phyloP scores from a whole-genome alignment of 2,888 invertebrate genomes.

The Hololepta plana region DNA sequence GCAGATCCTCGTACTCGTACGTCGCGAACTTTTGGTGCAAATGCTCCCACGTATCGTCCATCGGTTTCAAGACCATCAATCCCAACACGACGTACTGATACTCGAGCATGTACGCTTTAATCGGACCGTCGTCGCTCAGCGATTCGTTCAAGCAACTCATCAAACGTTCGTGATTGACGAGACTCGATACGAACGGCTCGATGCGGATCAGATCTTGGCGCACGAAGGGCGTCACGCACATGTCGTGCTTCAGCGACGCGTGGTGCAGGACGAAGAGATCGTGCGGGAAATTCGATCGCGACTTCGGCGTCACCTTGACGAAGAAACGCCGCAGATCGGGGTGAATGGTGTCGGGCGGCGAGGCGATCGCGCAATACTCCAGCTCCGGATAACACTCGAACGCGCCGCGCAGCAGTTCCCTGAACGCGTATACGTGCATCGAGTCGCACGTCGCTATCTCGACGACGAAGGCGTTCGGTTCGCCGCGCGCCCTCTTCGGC shows the following conservation, averaged over 20 bases:
- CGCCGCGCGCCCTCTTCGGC: constrained; percentile 18
- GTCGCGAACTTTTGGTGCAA: too few relatives aligned
- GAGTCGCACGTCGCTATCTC: constrained; percentile 38
- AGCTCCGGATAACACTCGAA: constrained; percentile 44
- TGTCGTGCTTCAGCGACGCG: neutral
- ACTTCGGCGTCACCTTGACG: constrained; percentile 23
- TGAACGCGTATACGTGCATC: constrained; percentile 33
- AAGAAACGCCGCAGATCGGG: constrained; percentile 37
- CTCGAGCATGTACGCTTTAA: constrained; percentile 5
- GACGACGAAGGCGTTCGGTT: constrained; percentile 38
- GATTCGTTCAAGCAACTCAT: constrained; percentile 2
- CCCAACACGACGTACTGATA: constrained; percentile 4
- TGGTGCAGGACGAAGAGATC: constrained; percentile 27
- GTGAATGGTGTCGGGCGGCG: constrained; percentile 31
- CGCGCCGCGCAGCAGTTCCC: constrained; percentile 40
- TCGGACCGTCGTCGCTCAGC: constrained; percentile 3
- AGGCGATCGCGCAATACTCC: constrained; percentile 41
- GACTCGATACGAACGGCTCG: too few relatives aligned
- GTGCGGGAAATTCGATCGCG: constrained; percentile 23
- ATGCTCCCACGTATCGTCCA: constrained; percentile 6
- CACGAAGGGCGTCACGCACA: too few relatives aligned
- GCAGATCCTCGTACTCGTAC: too few relatives aligned
- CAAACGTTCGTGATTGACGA: too few relatives aligned
- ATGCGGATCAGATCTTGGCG: too few relatives aligned
- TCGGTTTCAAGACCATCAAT: constrained; percentile 25